These are phyloP conservation scores for Orestias chungarensis DNA, from an alignment of 2,797 vertebrate genomes.

Conservation along the genomic window DNA sequence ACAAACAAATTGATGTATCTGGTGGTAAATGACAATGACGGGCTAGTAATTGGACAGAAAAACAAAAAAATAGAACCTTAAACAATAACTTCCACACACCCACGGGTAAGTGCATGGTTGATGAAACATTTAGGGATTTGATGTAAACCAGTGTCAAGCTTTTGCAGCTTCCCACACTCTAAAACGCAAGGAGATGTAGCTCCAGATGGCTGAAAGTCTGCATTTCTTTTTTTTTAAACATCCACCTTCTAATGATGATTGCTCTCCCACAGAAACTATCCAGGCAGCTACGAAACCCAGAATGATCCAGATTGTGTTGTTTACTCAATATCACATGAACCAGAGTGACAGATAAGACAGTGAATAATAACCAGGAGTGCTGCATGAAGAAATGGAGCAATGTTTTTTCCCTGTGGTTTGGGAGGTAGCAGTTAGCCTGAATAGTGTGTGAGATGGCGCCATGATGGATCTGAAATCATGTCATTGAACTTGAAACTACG, in stretches of 20 bases:
- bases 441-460: constrained; percentile 9
- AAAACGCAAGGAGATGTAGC: constrained; percentile 65
- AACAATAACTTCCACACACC: constrained; percentile 65
- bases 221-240: constrained; percentile 57
- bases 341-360: constrained; percentile 45
- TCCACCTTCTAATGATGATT: constrained; percentile 61
- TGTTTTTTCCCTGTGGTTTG: constrained; percentile 12
- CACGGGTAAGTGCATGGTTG: constrained; percentile 50
- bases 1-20: constrained; percentile 65
- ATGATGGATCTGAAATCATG: constrained; percentile 24
- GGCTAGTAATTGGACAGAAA: constrained; percentile 47
- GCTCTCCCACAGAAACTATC: constrained; percentile 48
- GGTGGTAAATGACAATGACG: constrained; percentile 51
- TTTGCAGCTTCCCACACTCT: constrained; percentile 69
- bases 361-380: constrained; percentile 43
- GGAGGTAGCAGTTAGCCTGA: background rate
- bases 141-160: constrained; percentile 66
- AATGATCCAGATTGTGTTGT: constrained; percentile 38
- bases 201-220: constrained; percentile 72
- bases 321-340: constrained; percentile 46
- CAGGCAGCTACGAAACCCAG: constrained; percentile 25
- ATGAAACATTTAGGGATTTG: constrained; percentile 70
- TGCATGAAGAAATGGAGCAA: constrained; percentile 12
- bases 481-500: constrained; percentile 20
- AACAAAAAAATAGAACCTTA: constrained; percentile 39